These are phyloP conservation scores for Cirrhinus molitorella DNA, from an alignment of 2,797 vertebrate genomes.

Conservation along the genomic window DNA sequence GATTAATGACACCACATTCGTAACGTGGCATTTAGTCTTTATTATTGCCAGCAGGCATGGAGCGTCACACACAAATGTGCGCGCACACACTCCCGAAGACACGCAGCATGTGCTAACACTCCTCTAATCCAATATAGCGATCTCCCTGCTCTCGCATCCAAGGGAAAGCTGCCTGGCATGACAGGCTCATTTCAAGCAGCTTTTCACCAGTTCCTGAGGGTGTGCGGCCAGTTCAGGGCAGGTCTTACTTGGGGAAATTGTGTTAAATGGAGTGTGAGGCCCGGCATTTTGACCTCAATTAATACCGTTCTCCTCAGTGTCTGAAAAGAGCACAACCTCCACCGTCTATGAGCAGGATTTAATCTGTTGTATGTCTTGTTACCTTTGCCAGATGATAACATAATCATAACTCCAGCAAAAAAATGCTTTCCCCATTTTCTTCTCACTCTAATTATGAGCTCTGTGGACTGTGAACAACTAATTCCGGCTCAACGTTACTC, in stretches of 20 bases:
- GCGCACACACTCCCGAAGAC: constrained; percentile 35
- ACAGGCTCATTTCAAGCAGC: constrained; percentile 47
- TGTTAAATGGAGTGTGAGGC: constrained; percentile 61
- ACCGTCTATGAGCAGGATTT: constrained; percentile 55
- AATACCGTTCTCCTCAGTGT: constrained; percentile 61
- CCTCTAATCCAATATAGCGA: constrained; percentile 64
- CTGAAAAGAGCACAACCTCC: constrained; percentile 63
- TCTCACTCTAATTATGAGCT: constrained; percentile 12
- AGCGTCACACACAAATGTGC: constrained; percentile 32
- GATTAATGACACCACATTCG: constrained; percentile 73
- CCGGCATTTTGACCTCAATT: constrained; percentile 71
- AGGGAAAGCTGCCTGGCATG: constrained; percentile 33
- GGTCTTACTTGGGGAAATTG: constrained; percentile 61
- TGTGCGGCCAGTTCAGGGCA: constrained; percentile 53
- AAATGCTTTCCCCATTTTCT: neutral
- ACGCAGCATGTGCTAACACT: constrained; percentile 61
- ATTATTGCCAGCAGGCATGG: constrained; percentile 68
- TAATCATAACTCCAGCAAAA: constrained; percentile 31
- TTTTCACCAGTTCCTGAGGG: constrained; percentile 55
- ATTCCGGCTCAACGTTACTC: neutral
- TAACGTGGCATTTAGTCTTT: constrained; percentile 69
- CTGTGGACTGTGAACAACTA: constrained; percentile 21
- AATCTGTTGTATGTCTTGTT: constrained; percentile 64
- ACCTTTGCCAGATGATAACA: constrained; percentile 34
- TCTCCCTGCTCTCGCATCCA: constrained; percentile 23